Base-by-base conservation (phyloP, 2,797 vertebrate species). In the Cyprinella venusta region DNA sequence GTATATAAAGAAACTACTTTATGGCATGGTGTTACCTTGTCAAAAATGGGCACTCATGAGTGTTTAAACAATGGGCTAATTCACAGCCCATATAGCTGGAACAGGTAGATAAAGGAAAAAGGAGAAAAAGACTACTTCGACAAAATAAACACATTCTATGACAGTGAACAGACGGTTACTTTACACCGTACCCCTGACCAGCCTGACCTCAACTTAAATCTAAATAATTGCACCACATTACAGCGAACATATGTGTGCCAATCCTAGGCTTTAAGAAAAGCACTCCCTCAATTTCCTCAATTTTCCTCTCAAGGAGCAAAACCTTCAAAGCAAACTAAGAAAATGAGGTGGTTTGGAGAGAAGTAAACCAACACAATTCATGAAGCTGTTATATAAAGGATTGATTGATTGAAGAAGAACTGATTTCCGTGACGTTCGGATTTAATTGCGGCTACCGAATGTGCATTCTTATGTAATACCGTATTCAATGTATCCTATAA, bases 91-190 rank as follows among this genome's bases (percentile, higher is more conserved):
- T 30, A 38, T 30, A 38, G n/a, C 76, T 74, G 56, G 42, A 33
- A 71, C 33, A 65, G 71, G 54, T 74, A 79, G n/a, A 72, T 15
- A 61, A 54, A 61, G 13, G 19, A 83, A 19, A 64, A 77, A 82
- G 19, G 30, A 67, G 33, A 68, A 78, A 30, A 80, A 40, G 16
- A 70, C 68, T 40, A 79, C 50, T 90, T 77, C 92, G 93, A 93
- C 91, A 93, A 90, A 91, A 86, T 90, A 91, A 94, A 94, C 93
- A 93, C 94, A 94, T 93, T 90, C 12, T 26, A 82, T 65, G 89
- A 94, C 89, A 90, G 85, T 92, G 89, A 92, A 88, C 94, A 94
- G 93, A 89, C 88, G 16, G 78, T 90, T 89, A 91, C 90, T 90
- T 83, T 89, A 91, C 89, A 90, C 91, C 85, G 64, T 71, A 8